phyloP scores from a whole-genome alignment of 2,113 vertebrate species.

The Oreotrochilus melanogaster region DNA sequence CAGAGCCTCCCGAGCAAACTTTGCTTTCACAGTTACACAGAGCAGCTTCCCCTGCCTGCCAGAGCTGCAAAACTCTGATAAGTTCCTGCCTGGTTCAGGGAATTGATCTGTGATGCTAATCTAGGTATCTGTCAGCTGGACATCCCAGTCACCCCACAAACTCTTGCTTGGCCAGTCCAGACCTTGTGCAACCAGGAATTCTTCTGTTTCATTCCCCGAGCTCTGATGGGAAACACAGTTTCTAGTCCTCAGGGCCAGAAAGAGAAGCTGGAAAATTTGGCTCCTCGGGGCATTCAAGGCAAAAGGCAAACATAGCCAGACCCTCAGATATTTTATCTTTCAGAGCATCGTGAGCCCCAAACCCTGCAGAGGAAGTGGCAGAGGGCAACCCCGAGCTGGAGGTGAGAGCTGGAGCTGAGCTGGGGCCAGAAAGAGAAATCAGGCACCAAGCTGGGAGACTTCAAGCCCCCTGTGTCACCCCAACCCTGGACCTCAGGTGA shows the following conservation, averaged over 20 bases:
- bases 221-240: not conserved
- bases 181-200: not conserved
- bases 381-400: fast-evolving
- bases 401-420: not conserved
- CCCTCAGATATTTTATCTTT: not conserved
- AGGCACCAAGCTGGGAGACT: not conserved
- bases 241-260: not conserved
- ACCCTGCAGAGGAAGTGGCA: not conserved
- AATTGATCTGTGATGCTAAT: not conserved
- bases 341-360: not conserved
- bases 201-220: not conserved
- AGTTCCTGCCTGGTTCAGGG: not conserved
- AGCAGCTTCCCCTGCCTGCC: not conserved
- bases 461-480: not conserved
- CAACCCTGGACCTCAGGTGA: fast-evolving
- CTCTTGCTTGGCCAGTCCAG: not conserved
- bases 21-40: not conserved
- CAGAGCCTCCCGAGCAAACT: not conserved
- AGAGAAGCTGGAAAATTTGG: not conserved
- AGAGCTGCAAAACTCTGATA: not conserved
- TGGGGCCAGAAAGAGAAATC: not conserved
- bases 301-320: not conserved
- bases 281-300: not conserved
- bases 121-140: not conserved
- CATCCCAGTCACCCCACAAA: not conserved